A percentile compares a stretch with the other conserved stretches of the same genome.
Conservation (phyloP, 1,140 invertebrate genomes). For the Acromyrmex heyeri region DNA sequence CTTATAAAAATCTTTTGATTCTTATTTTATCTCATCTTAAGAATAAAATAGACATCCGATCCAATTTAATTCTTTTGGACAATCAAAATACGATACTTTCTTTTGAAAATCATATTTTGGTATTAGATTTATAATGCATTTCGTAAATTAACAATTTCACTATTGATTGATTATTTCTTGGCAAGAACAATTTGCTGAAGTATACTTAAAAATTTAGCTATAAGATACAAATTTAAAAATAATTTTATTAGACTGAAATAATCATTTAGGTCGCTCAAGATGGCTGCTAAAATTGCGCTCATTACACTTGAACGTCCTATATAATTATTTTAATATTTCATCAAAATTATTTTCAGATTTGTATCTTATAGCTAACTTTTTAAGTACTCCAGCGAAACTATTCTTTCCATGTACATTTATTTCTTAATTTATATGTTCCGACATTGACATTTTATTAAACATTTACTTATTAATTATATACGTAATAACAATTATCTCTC, state of each 20-base stretch:
- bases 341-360: no score
- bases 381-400: no score
- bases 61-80: not conserved
- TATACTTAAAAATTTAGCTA: no score
- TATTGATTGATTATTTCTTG: not conserved
- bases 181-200: no score
- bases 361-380: no score
- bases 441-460: conserved; percentile 1
- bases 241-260: no score
- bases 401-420: not conserved
- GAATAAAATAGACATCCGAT: not conserved
- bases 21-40: not conserved
- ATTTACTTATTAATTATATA: not conserved
- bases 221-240: no score
- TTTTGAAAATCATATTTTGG: not conserved
- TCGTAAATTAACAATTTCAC: not conserved
- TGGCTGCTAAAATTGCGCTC: no score
- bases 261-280: no score
- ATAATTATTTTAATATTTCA: no score
- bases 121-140: not conserved
- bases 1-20: not conserved
- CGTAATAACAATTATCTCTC: not conserved
- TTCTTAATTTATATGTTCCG: not conserved
- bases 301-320: no score
- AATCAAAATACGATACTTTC: not conserved